Evolutionary conservation across 2,113 vertebrate genomes (phyloP).

Genomic region (Hypanus sabinus): DNA sequence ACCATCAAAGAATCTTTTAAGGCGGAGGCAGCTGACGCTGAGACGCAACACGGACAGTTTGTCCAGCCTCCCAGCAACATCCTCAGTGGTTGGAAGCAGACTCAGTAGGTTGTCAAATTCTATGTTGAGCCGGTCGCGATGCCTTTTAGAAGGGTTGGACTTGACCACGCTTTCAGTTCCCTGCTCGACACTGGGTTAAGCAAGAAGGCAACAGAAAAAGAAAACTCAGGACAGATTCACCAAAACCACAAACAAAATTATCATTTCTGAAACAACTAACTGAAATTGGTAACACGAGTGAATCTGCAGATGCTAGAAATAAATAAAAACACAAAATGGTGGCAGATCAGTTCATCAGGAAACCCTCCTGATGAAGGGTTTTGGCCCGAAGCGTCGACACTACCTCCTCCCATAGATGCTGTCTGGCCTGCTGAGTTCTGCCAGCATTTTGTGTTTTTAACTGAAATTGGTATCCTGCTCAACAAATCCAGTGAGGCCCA

Average conservation of each 20-base stretch:
- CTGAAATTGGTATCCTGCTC: background rate
- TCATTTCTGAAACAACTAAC: background rate
- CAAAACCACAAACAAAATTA: background rate
- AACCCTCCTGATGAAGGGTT: too few species aligned
- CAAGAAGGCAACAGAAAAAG: background rate
- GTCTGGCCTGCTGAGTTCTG: too few species aligned
- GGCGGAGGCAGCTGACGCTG: conserved; percentile 17
- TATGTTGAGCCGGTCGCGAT: conserved; percentile 9
- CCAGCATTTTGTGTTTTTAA: too few species aligned
- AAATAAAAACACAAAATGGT: too few species aligned
- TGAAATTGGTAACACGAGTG: background rate
- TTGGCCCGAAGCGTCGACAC: too few species aligned
- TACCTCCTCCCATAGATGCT: too few species aligned
- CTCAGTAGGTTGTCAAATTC: conserved; percentile 25
- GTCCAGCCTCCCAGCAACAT: background rate
- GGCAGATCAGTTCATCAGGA: too few species aligned
- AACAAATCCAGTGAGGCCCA: background rate
- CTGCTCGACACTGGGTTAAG: background rate
- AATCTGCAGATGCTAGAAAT: too few species aligned
- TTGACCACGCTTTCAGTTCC: background rate
- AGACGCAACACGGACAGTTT: conserved; percentile 15
- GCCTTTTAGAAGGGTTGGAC: conserved; percentile 27
- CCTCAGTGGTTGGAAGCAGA: conserved; percentile 1
- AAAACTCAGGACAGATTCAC: background rate
- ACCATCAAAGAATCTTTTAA: conserved; percentile 32